Base-by-base conservation (phyloP, 2,888 invertebrate species). In the Sclerodermus sp. region DNA sequence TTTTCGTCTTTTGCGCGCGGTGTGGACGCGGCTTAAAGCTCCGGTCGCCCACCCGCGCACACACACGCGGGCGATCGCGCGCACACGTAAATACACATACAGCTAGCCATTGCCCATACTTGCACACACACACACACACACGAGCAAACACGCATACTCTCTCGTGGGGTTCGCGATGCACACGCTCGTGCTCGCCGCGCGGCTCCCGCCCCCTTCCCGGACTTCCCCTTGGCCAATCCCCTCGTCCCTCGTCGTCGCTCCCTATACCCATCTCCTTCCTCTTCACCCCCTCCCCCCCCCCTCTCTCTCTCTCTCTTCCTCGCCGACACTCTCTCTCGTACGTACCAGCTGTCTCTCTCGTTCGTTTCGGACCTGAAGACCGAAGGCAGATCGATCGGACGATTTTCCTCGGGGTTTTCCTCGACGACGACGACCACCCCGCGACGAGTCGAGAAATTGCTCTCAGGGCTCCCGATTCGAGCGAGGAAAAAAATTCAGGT, bases 381-480 rank as follows among this genome's bases (percentile, higher is more conserved):
- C 74, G 73, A 75, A 74, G 73, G 72, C 73, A 76, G 74, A 76
- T 76, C 76, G 76, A 76, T 76, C 76, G 75, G 68, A 66, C 70
- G 75, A 76, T 76, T 76, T 76, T 76, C 76, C 76, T 73, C 76
- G 68, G 71, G 74, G 69, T 74, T 76, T 75, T 74, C 76, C 73
- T 67, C 74, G 61, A 59, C 70, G 73, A 67, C 68, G 69, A 67
- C 66, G 65, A 62, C 67, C 73, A 72, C 70, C 72, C 69, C 71
- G 70, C 74, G 71, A 70, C 66, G 67, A 67, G 70, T 66, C 68
- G 68, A 68, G 70, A 67, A 67, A 70, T 68, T 66, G 66, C 64
- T 64, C 65, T 64, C 65, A 58, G 62, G 65, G 62, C 65, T 64
- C 64, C 64, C 64, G 63, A 64, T 64, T 64, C 63, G 59, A 64